Percentiles rank a stretch among this genome's conserved stretches.
phyloP scores from a whole-genome alignment of 2,113 vertebrate genomes.

The Arvicanthis niloticus region DNA sequence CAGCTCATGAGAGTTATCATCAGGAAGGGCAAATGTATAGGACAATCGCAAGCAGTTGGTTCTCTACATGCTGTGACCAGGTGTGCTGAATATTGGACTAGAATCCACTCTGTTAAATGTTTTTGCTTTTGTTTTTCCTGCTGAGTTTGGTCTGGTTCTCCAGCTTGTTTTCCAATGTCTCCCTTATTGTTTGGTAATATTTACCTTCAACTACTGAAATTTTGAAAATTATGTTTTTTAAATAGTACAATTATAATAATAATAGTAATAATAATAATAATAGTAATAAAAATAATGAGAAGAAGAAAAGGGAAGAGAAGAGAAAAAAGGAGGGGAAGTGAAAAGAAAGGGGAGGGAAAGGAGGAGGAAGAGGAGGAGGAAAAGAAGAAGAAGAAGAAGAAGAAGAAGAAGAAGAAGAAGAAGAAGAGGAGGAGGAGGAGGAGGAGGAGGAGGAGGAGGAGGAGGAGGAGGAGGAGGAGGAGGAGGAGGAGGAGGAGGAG shows the following conservation, averaged over 20 bases:
- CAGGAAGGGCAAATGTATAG: background rate
- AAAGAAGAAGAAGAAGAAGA: no score
- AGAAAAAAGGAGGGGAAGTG: accelerated
- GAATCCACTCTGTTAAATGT: background rate
- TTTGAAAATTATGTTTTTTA: background rate
- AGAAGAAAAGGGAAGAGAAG: no score
- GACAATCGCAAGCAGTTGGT: background rate
- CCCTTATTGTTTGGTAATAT: background rate
- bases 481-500: accelerated
- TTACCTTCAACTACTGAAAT: background rate
- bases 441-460: no score
- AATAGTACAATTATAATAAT: background rate
- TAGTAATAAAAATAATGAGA: no score
- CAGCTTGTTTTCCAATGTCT: background rate
- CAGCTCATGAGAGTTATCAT: background rate
- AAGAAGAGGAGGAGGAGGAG: no score
- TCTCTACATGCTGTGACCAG: background rate
- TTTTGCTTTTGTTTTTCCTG: background rate
- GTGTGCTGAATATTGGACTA: background rate
- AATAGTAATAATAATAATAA: no score
- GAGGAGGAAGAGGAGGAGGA: accelerated
- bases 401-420: no score
- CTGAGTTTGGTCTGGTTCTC: background rate
- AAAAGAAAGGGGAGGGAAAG: accelerated
- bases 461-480: accelerated